Percentiles rank a stretch among this genome's conserved stretches.
Conservation (phyloP, 1,140 invertebrate species). For the Onthophagus taurus region DNA sequence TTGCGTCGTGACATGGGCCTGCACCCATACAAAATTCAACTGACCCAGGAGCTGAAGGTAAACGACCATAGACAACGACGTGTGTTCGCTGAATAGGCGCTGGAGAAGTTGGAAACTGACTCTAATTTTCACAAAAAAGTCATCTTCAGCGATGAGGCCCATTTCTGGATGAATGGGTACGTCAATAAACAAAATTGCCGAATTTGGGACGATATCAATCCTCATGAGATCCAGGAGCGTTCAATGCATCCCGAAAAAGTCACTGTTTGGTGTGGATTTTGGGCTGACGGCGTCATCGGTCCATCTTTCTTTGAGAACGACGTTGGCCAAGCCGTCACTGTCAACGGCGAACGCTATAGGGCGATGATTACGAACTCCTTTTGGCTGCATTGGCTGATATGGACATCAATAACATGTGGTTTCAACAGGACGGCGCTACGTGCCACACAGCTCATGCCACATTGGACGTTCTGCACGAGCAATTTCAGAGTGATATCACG, state of each 20-base stretch:
- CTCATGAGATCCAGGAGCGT: background rate
- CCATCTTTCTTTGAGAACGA: slow-evolving; percentile 15
- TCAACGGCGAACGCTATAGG: slow-evolving; percentile 17
- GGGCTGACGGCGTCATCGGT: slow-evolving; percentile 16
- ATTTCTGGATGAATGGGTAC: slow-evolving; percentile 30
- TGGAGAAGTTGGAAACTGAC: slow-evolving; percentile 23
- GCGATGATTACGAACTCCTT: slow-evolving; percentile 18
- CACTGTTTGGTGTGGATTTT: slow-evolving; percentile 18
- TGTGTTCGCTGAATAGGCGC: slow-evolving; percentile 28
- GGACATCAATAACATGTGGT: slow-evolving; percentile 19
- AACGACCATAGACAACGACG: slow-evolving; percentile 27
- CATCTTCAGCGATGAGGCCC: slow-evolving; percentile 20
- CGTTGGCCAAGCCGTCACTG: slow-evolving; percentile 14
- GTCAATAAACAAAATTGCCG: slow-evolving; percentile 35
- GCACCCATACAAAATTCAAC: slow-evolving; percentile 26
- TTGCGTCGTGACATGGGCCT: slow-evolving; percentile 15
- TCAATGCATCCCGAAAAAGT: slow-evolving; percentile 9
- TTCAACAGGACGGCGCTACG: slow-evolving; percentile 25
- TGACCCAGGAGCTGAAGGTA: slow-evolving; percentile 33
- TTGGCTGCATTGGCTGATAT: slow-evolving; percentile 19
- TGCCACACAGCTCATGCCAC: slow-evolving; percentile 17
- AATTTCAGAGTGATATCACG: too few species aligned
- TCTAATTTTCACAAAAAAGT: slow-evolving; percentile 24
- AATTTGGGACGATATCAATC: slow-evolving; percentile 2
- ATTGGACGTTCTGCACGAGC: slow-evolving; percentile 18